Evolutionary conservation across 2,797 vertebrate genomes (phyloP).

Genomic region (Lagodon rhomboides): DNA sequence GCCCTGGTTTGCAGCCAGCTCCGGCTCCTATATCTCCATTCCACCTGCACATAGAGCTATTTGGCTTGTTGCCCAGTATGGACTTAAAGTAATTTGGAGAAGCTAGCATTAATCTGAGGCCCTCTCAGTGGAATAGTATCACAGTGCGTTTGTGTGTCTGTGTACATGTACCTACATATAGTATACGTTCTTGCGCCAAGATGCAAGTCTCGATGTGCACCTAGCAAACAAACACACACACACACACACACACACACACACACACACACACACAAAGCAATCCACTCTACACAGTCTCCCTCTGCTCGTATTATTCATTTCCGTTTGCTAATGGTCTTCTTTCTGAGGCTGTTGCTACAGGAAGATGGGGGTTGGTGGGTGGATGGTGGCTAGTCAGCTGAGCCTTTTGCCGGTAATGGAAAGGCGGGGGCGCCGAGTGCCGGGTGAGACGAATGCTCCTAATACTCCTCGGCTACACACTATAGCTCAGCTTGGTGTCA

Average conservation of each 20-base stretch:
- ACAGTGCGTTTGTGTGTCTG: conserved; percentile 20
- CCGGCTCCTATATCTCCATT: conserved; percentile 46
- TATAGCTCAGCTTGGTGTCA: conserved; percentile 72
- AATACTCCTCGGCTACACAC: conserved; percentile 72
- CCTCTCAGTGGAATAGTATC: conserved; percentile 55
- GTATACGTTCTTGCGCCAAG: conserved; percentile 2
- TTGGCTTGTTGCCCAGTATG: conserved; percentile 57
- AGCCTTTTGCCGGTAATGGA: conserved; percentile 72
- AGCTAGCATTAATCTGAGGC: conserved; percentile 68
- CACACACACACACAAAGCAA: conserved; percentile 45
- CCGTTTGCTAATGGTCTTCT: conserved; percentile 71
- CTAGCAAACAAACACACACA: conserved; percentile 35
- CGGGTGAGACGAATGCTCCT: conserved; percentile 76
- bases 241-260: conserved; percentile 30
- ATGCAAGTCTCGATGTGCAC: conserved; percentile 26
- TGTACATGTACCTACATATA: conserved; percentile 22
- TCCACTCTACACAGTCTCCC: conserved; percentile 49
- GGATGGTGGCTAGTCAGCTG: conserved; percentile 64
- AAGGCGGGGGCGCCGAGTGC: conserved; percentile 57
- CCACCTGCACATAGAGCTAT: conserved; percentile 46
- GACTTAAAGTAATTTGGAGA: conserved; percentile 70
- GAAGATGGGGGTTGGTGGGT: conserved; percentile 59
- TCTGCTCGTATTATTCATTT: conserved; percentile 67
- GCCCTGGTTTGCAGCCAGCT: conserved; percentile 25
- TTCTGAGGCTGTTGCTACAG: conserved; percentile 56